Evolutionary conservation across 92 coral and sea anemone species (phyloP), one percentile per base, ranked within the genome.

Genomic region (Palythoa grandiflora): DNA sequence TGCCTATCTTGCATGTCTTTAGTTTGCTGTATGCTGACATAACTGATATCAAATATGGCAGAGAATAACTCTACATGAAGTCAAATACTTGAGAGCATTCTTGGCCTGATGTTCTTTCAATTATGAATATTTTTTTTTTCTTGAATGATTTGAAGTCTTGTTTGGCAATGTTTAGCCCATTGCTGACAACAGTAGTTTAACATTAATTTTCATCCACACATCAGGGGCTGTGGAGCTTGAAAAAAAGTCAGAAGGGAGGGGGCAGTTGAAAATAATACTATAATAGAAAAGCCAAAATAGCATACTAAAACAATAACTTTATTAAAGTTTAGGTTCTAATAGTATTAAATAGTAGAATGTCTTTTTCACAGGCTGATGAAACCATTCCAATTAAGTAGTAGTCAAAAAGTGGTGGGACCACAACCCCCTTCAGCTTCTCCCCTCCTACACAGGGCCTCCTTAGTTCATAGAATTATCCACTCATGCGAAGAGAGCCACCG

Each of bases 401-500:
- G 61, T 9, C 14, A 55, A 55, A 55, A 55, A 55, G 61, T 55
- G 61, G 61, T 55, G 15, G 61, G 61, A 55, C 61, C 61, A 55
- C 61, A 55, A 55, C 61, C 61, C 61, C 61, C 61, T 55, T 55
- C 61, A 55, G 61, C 61, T 17, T 55, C 61, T 55, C 61, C 61
- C 4, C 61, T 55, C 61, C 61, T 55, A 55, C 61, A 55, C 14
- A 55, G 61, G 61, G 61, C 61, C 61, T 55, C 61, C 61, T 55
- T 55, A 55, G 61, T 78, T 78, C 83, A 78, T 60, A 78, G 68
- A 50, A 51, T 78, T 78, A 50, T 78, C 48, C 83, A 78, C 83
- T 50, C 90, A 90, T 21, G 91, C 88, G 0, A 87, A 88, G 65
- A 89, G 93, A 88, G 91, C 93, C 66, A 12, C 83, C 9, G 93